Conservation (phyloP, 2,113 vertebrate genomes). For the Megaptera novaeangliae region DNA sequence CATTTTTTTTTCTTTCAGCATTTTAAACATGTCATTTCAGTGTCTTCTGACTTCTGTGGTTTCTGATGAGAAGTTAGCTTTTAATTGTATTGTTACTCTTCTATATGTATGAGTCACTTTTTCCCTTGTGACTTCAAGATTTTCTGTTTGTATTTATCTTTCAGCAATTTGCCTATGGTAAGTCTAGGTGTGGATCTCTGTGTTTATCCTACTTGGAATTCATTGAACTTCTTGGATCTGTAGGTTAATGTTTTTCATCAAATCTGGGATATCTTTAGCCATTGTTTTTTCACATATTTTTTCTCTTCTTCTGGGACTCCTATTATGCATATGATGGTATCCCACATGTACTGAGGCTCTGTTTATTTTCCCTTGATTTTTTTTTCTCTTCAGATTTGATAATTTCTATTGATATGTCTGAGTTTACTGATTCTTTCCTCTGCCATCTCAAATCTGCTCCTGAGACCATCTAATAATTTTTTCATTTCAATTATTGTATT, state of each 20-base stretch:
- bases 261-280: neutral
- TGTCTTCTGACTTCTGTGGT: neutral
- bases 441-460: neutral
- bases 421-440: neutral
- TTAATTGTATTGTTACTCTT: neutral
- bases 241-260: neutral
- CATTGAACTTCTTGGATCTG: neutral
- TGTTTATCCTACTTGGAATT: neutral
- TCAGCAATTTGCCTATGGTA: neutral
- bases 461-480: neutral
- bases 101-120: neutral
- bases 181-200: neutral
- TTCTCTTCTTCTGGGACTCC: neutral
- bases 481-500: neutral
- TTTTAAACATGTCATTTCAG: neutral
- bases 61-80: neutral
- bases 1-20: neutral
- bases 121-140: neutral
- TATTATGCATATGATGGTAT: neutral
- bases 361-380: neutral
- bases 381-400: neutral
- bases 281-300: neutral
- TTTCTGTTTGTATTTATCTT: neutral
- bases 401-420: neutral
- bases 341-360: neutral